These are phyloP conservation scores for Antitype chi DNA, from an alignment of 2,888 invertebrate species.

Conservation along the genomic window DNA sequence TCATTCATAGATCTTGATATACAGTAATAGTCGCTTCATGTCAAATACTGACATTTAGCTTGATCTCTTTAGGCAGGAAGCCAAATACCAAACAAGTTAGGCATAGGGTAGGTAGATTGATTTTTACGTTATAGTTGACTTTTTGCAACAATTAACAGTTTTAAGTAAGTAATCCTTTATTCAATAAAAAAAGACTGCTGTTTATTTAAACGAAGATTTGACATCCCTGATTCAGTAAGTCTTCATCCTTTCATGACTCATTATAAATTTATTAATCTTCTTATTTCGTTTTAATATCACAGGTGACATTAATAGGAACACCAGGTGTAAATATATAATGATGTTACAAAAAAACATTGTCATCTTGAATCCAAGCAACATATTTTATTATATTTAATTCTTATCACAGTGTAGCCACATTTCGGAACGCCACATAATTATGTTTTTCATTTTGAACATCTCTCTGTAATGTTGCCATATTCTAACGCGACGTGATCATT, in stretches of 20 bases:
- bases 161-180: neutral
- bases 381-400: conserved; percentile 9
- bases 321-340: conserved; percentile 20
- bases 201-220: no score
- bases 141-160: neutral
- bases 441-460: conserved; percentile 35
- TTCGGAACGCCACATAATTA: conserved; percentile 20
- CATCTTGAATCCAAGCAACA: neutral
- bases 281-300: conserved; percentile 2
- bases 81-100: no score
- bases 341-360: conserved; percentile 9
- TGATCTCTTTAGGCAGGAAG: no score
- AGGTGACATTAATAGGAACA: neutral
- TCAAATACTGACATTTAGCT: no score
- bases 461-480: conserved; percentile 43
- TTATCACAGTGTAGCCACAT: conserved; percentile 4
- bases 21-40: no score
- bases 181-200: no score
- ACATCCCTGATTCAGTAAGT: neutral
- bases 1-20: neutral
- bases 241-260: neutral
- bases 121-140: neutral
- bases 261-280: neutral
- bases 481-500: conserved; percentile 61
- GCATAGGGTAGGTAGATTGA: neutral